Evolutionary conservation across 2,797 vertebrate genomes (phyloP).

Genomic region (Syngnathus acus): DNA sequence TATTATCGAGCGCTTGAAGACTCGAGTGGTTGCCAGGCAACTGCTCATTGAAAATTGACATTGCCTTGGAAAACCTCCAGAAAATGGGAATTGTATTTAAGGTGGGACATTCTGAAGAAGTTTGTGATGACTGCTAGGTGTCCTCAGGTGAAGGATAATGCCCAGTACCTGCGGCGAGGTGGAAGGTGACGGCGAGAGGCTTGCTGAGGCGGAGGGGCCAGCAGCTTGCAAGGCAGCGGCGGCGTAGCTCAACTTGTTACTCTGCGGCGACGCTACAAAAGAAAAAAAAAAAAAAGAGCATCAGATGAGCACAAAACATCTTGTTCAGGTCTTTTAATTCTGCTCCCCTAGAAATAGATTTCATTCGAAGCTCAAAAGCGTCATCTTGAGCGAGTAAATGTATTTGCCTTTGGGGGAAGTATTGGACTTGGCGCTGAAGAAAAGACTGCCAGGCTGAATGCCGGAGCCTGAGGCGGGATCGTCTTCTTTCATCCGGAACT

Average conservation of each 20-base stretch:
- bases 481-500: slow-evolving; percentile 84
- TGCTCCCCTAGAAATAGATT: no score
- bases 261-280: slow-evolving; percentile 59
- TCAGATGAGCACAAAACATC: not conserved
- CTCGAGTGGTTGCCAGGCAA: not conserved
- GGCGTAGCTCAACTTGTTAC: slow-evolving; percentile 78
- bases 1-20: not conserved
- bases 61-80: not conserved
- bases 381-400: not conserved
- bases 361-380: no score
- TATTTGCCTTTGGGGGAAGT: slow-evolving; percentile 55
- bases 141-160: not conserved
- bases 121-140: not conserved
- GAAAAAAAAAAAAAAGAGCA: not conserved
- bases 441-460: slow-evolving; percentile 80
- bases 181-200: slow-evolving; percentile 29
- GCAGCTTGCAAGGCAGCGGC: slow-evolving; percentile 72
- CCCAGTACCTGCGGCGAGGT: slow-evolving; percentile 70
- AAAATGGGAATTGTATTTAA: not conserved
- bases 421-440: slow-evolving; percentile 72
- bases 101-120: not conserved
- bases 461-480: slow-evolving; percentile 55
- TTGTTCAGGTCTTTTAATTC: no score
- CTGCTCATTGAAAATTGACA: not conserved
- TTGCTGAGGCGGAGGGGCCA: slow-evolving; percentile 29